Percentiles rank a stretch among this genome's conserved stretches.
These are phyloP conservation scores for Camponotus pennsylvanicus DNA, from an alignment of 1,140 invertebrate genomes.

Conservation along the genomic window DNA sequence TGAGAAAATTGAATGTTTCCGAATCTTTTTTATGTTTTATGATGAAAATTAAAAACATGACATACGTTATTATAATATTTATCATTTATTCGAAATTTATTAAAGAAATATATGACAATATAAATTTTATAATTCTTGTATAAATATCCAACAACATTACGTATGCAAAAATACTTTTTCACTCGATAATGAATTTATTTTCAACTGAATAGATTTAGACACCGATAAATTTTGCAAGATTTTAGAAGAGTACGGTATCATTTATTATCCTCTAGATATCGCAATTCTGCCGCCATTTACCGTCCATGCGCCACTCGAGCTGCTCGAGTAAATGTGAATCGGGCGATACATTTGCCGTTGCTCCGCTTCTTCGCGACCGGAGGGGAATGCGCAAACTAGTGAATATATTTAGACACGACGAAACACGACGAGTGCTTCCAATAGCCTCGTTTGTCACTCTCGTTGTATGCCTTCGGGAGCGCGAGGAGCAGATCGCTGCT, in stretches of 20 bases:
- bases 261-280: slow-evolving; percentile 5
- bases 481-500: slow-evolving; percentile 33
- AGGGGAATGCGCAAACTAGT: slow-evolving; percentile 21
- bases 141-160: no score
- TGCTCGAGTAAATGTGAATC: slow-evolving; percentile 22
- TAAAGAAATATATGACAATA: neutral
- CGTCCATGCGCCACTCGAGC: slow-evolving; percentile 12
- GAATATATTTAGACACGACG: slow-evolving; percentile 67
- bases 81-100: neutral
- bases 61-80: neutral
- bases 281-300: slow-evolving; percentile 6
- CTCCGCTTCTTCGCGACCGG: neutral
- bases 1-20: neutral
- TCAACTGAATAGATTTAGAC: neutral
- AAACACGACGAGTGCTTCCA: slow-evolving; percentile 59
- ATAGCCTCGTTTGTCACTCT: slow-evolving; percentile 65
- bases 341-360: slow-evolving; percentile 47
- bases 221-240: neutral
- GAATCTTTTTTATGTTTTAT: neutral
- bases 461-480: slow-evolving; percentile 41
- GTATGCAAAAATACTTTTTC: neutral
- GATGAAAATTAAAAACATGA: neutral
- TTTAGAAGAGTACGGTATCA: neutral
- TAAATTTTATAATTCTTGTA: no score
- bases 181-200: neutral